phyloP scores from a whole-genome alignment of 2,888 invertebrate genomes.

The Dilophus febrilis region DNA sequence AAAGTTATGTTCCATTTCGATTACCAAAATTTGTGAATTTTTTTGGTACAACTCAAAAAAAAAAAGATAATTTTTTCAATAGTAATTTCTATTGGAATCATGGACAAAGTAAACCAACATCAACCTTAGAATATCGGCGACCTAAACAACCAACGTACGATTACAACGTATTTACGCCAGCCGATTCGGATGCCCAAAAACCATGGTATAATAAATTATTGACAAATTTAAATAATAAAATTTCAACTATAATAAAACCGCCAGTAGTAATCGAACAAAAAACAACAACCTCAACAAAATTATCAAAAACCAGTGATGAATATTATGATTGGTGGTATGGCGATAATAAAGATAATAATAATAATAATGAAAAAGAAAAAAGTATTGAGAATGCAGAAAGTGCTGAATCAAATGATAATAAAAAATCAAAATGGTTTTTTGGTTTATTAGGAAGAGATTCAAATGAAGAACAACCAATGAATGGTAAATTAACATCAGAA shows the following conservation, averaged over 20 bases:
- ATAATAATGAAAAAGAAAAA: not conserved
- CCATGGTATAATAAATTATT: too few relatives aligned
- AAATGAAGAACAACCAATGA: too few relatives aligned
- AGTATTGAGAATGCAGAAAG: not conserved
- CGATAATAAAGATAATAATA: not conserved
- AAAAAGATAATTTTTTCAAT: not conserved
- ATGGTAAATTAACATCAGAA: too few relatives aligned
- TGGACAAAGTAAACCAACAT: slow-evolving; percentile 1
- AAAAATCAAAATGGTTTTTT: slow-evolving; percentile 31
- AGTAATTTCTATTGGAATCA: not conserved
- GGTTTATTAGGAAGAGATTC: slow-evolving; percentile 30
- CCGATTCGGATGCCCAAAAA: not conserved
- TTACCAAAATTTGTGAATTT: not conserved
- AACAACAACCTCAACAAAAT: not conserved
- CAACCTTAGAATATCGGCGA: not conserved
- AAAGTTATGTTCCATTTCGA: too few relatives aligned
- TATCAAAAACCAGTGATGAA: not conserved
- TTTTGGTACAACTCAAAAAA: not conserved
- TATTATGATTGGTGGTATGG: not conserved
- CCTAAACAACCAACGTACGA: slow-evolving; percentile 3
- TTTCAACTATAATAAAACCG: too few relatives aligned
- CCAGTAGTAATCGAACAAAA: too few relatives aligned
- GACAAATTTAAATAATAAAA: too few relatives aligned
- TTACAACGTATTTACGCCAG: not conserved
- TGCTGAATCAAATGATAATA: not conserved